Base-by-base conservation (phyloP, 2,797 vertebrate species). In the Xerus rutilus region DNA sequence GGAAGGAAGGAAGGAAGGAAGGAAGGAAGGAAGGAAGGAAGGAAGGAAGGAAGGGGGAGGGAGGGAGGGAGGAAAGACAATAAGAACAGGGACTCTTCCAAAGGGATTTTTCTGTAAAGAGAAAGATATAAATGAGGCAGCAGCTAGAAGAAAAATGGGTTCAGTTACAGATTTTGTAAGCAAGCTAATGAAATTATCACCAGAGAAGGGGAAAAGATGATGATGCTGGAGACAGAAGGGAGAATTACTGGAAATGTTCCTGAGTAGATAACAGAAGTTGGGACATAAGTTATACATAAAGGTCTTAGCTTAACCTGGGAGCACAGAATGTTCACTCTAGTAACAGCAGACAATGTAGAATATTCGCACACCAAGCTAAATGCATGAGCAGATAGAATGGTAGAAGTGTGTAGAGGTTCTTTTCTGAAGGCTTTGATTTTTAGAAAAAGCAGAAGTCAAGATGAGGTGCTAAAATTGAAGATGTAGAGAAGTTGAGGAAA, bases 401-500 rank as follows among this genome's bases (percentile, higher is more conserved):
- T 49, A 85, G 23, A 17, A 49, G 6, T 57, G 72, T 86, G 20
- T 85, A n/a, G 15, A 88, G 39, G 25, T 77, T 91, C 23, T 90
- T 72, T 85, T 73, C 35, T 57, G 21, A 93, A 82, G 54, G 2
- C 54, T 35, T 94, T 18, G 28, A 14, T 6, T 82, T 91, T 81
- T 72, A 93, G 28, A 7, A 39, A 77, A 67, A 91, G 62, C n/a
- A 43, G 25, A 21, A 87, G 4, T 79, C 59, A 73, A 54, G 17
- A 13, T 69, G 32, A 76, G 52, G 35, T 90, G 32, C 35, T 70
- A 1, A 84, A 64, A 72, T 7, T 25, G 35, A 88, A 7, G 11
- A 78, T 67, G 10, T 70, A 20, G 23, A 91, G 87, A 88, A 91
- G 79, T 45, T 93, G 9, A 93, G 20, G 30, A 93, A 82, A 87